These are phyloP conservation scores for Pogonomyrmex barbatus DNA, from an alignment of 1,140 invertebrate genomes.

Conservation along the genomic window DNA sequence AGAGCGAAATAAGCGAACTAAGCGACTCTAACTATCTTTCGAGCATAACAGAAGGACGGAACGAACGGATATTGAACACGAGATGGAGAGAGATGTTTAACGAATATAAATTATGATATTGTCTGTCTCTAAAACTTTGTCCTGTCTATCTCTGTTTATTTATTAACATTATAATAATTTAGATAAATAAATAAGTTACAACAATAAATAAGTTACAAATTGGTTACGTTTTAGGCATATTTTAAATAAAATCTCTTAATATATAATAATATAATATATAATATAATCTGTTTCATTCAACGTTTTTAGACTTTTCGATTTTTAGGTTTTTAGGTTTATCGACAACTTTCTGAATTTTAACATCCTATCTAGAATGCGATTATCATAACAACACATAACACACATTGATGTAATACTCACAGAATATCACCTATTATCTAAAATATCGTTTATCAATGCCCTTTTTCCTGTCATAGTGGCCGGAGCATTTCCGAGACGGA, in stretches of 20 bases:
- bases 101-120: slow-evolving; percentile 52
- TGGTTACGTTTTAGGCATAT: not conserved
- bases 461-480: slow-evolving; percentile 76
- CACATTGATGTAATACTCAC: not conserved
- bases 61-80: slow-evolving; percentile 39
- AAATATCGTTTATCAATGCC: slow-evolving; percentile 25
- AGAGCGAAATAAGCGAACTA: slow-evolving; percentile 55
- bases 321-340: not conserved
- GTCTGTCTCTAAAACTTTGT: not conserved
- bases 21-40: slow-evolving; percentile 64
- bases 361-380: not conserved
- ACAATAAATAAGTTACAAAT: slow-evolving; percentile 1
- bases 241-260: not conserved
- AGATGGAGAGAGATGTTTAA: slow-evolving; percentile 32
- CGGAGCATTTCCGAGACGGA: slow-evolving; percentile 94
- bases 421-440: slow-evolving; percentile 12
- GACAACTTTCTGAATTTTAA: slow-evolving; percentile 15
- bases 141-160: not conserved
- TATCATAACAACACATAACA: slow-evolving; percentile 3
- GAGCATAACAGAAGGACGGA: slow-evolving; percentile 26
- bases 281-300: too few relatives aligned
- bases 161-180: not conserved
- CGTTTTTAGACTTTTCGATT: not conserved
- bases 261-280: not conserved
- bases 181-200: not conserved